Base-by-base conservation (phyloP, 2,113 vertebrate species). In the Forbesichthys papilliferus region DNA sequence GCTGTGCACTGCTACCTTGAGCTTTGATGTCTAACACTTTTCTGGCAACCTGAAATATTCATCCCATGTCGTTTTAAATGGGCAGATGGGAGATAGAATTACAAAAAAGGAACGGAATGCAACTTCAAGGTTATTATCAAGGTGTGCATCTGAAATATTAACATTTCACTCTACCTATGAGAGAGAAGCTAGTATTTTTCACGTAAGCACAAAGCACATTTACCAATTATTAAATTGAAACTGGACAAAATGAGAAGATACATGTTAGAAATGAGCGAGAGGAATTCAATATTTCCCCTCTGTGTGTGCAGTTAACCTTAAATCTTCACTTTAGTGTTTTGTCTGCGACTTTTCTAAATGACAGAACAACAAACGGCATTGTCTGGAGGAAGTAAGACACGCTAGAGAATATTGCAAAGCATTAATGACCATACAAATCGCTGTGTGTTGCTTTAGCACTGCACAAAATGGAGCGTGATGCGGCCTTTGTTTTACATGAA, bases 281-380 rank as follows among this genome's bases (percentile, higher is more conserved):
- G 18, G 48, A 71, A 68, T 77, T 75, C 56, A 79, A 57, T 77
- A 27, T 66, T 71, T 11, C 67, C 48, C 55, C 48, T 46, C 14
- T 14, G 53, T 66, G 58, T 11, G 14, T 66, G 54, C 48, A 52
- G 57, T 42, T 55, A 67, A 77, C 60, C 70, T 77, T 68, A 77
- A 73, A 68, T 61, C 63, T 73, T 68, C 64, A 64, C 20, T 48
- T 74, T 67, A 85, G 86, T 81, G 78, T 82, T 72, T 87, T 72
- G 82, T 90, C 84, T 80, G 63, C 60, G 77, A 88, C 80, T 80
- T 73, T 77, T 71, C 65, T 74, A 84, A 84, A 88, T 82, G 69
- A 88, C 71, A 87, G 84, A 91, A 85, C 81, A 87, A 82, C 79
- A 83, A 83, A 81, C 69, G 10, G 20, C 20, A 65, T 55, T 54